Evolutionary conservation across 2,113 vertebrate species (phyloP), one percentile per base, ranked within the genome.

Genomic region (Forbesichthys papilliferus): DNA sequence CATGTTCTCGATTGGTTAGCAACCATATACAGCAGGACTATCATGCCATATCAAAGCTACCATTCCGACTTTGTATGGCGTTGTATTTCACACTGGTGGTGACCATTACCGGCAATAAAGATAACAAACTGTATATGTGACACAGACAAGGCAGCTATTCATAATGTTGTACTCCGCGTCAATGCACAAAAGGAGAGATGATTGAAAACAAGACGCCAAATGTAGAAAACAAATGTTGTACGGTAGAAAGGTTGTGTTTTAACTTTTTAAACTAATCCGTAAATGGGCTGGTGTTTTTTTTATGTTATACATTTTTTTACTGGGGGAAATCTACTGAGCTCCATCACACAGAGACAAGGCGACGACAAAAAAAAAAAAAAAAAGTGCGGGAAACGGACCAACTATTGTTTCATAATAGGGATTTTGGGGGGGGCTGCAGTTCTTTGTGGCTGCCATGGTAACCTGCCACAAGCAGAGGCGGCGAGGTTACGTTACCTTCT

Each of bases 401-500:
- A 63, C 51, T 56, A 46, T 47, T 18, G 34, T n/a, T 16, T 14
- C 20, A 36, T 18, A 16, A 12, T 48, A 46, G 66, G 63, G 49
- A 27, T 27, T 33, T 34, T 66, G n/a, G 48, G 56, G 60, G 48
- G 61, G 11, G 11, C 78, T 65, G 82, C 58, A 71, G 78, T 69
- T 87, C 86, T 92, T 69, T 81, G 79, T 3, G 66, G 78, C 75
- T 78, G 80, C 92, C 89, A 78, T 3, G 34, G 84, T 80, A 93
- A 92, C 91, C 88, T 80, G 86, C 88, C 88, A 93, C 82, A 83
- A 64, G 85, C 79, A 80, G 79, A 73, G 77, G 85, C 72, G 83
- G 16, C 80, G 36, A 90, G 85, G 90, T 94, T 95, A 96, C 94
- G 12, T 99, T 99, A 99, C 98, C 98, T 98, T 98, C 94, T 78